phyloP scores from a whole-genome alignment of 2,888 invertebrate genomes.

The Sthenelais limicola region DNA sequence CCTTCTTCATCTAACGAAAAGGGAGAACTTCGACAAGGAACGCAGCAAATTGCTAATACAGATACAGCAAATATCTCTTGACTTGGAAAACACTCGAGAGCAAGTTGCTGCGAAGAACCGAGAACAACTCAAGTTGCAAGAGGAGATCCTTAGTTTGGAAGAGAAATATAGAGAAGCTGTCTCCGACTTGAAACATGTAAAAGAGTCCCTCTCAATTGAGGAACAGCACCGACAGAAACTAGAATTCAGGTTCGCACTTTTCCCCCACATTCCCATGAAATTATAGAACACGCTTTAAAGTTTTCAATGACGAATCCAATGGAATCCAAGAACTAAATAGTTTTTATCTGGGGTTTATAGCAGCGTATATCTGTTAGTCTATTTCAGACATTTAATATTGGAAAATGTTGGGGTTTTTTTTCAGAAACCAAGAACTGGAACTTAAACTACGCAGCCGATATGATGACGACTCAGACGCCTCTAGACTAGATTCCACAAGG shows the following conservation, averaged over 20 bases:
- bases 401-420: background rate
- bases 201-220: conserved; percentile 59
- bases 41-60: conserved; percentile 56
- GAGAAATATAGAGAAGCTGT: conserved; percentile 56
- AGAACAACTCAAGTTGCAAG: conserved; percentile 56
- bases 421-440: conserved; percentile 31
- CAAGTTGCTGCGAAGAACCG: conserved; percentile 47
- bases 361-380: background rate
- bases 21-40: conserved; percentile 60
- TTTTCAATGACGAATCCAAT: background rate
- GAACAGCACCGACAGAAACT: conserved; percentile 46
- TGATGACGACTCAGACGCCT: conserved; percentile 19
- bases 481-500: background rate
- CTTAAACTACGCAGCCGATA: background rate
- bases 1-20: conserved; percentile 42
- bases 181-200: conserved; percentile 56
- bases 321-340: background rate
- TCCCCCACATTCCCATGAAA: background rate
- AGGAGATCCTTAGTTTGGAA: conserved; percentile 59
- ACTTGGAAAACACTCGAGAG: conserved; percentile 62
- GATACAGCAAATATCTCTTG: conserved; percentile 58
- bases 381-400: background rate
- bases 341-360: background rate
- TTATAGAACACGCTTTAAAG: background rate
- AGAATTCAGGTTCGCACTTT: conserved; percentile 30